Evolutionary conservation across 2,113 vertebrate genomes (phyloP).

Genomic region (Mirza zaza): DNA sequence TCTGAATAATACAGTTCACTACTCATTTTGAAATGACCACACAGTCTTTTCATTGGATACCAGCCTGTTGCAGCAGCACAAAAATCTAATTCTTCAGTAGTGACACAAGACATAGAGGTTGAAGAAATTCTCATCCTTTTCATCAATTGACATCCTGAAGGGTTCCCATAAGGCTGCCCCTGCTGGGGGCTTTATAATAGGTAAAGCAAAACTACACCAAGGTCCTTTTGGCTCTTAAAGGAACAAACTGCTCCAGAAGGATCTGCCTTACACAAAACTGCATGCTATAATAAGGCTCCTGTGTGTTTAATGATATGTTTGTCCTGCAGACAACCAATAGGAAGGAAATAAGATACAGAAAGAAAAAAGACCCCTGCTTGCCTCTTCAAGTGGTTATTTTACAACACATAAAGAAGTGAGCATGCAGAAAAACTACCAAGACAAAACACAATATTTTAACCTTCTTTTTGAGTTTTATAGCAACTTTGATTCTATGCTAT

Average conservation of each 20-base stretch:
- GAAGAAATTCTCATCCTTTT: conserved; percentile 30
- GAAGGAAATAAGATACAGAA: neutral
- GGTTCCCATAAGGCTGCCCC: neutral
- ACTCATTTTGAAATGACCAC: conserved; percentile 39
- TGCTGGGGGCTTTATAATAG: neutral
- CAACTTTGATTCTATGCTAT: neutral
- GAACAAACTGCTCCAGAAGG: neutral
- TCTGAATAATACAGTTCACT: conserved; percentile 50
- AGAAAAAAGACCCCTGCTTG: neutral
- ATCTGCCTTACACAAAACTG: neutral
- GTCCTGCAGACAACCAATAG: neutral
- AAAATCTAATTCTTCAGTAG: conserved; percentile 45
- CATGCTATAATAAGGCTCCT: neutral
- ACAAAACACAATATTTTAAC: neutral
- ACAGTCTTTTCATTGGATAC: neutral
- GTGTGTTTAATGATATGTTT: conserved; percentile 30
- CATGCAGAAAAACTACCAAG: neutral
- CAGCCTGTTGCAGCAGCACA: neutral
- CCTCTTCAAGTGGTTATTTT: conserved; percentile 29
- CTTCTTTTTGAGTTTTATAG: conserved; percentile 5
- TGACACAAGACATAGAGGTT: neutral
- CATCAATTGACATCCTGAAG: neutral
- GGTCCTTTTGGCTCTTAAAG: neutral
- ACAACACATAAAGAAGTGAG: neutral
- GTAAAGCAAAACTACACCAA: neutral